Evolutionary conservation across 1,140 invertebrate species (phyloP).

Genomic region (Dufourea novaeangliae): DNA sequence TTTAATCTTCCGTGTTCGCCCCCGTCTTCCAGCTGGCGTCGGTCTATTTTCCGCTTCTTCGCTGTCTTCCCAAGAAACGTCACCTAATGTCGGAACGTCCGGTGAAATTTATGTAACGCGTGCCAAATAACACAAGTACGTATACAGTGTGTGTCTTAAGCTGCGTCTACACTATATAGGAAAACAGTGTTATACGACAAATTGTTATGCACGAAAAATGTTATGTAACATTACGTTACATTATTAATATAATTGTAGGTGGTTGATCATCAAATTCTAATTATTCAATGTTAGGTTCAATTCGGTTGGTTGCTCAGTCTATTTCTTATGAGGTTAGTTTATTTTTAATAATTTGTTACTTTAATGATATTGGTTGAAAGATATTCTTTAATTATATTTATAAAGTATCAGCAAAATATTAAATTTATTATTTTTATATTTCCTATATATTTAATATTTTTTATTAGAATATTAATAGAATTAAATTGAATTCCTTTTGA

Average conservation of each 20-base stretch:
- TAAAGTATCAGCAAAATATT: not conserved
- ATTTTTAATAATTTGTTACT: slow-evolving; percentile 2
- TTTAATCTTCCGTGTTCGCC: slow-evolving; percentile 33
- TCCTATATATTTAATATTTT: slow-evolving; percentile 82
- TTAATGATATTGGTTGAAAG: not conserved
- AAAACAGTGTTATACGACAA: too few species aligned
- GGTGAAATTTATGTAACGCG: not conserved
- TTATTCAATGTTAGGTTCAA: not conserved
- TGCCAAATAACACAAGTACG: too few species aligned
- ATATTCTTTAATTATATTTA: not conserved
- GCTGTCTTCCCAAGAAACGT: not conserved
- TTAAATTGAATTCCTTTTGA: slow-evolving; percentile 14
- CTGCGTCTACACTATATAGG: too few species aligned
- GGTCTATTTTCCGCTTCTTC: not conserved
- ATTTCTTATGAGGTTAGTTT: slow-evolving; percentile 2
- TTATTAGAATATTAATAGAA: slow-evolving; percentile 65
- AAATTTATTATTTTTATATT: slow-evolving; percentile 81
- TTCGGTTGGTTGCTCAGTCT: not conserved
- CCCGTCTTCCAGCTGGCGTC: not conserved
- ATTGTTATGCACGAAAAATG: too few species aligned
- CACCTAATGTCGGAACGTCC: not conserved
- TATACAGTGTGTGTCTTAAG: too few species aligned
- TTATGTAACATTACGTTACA: too few species aligned
- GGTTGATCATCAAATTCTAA: not conserved
- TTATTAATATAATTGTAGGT: not conserved